Evolutionary conservation across 2,797 vertebrate genomes (phyloP).

Genomic region (Kryptolebias ocellatus): DNA sequence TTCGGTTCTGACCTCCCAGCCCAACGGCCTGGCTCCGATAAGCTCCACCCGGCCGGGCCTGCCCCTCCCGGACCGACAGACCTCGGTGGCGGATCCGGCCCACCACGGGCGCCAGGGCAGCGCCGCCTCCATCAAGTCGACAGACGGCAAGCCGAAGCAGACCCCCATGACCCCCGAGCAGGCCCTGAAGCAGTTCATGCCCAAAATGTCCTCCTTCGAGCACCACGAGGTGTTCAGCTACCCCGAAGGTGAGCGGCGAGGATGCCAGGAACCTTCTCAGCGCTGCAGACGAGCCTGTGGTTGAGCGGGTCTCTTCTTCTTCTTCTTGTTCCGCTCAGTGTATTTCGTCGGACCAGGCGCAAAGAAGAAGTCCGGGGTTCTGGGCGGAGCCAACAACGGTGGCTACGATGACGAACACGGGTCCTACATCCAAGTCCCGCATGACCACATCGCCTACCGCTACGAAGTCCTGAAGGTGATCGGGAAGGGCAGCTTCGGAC

Average conservation of each 20-base stretch:
- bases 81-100: constrained; percentile 73
- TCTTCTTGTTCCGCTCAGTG: constrained; percentile 59
- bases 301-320: not conserved
- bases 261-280: too few species aligned
- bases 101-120: constrained; percentile 91
- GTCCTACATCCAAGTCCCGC: constrained; percentile 97
- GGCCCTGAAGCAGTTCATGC: constrained; percentile 98
- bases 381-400: constrained; percentile 93
- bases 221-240: constrained; percentile 97
- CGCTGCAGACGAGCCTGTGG: too few species aligned
- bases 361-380: constrained; percentile 93
- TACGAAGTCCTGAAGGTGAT: constrained; percentile 99
- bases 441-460: constrained; percentile 95
- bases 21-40: constrained; percentile 90
- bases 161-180: constrained; percentile 87
- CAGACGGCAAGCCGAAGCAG: constrained; percentile 89
- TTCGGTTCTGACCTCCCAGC: constrained; percentile 91
- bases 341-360: constrained; percentile 94
- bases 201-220: constrained; percentile 93
- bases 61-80: constrained; percentile 86
- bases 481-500: constrained; percentile 98
- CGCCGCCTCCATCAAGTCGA: constrained; percentile 89
- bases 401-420: constrained; percentile 98
- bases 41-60: constrained; percentile 83
- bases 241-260: constrained; percentile 79